A percentile compares a stretch with the other conserved stretches of the same genome.
Conservation (phyloP, 2,113 vertebrate genomes). For the Scomber japonicus region DNA sequence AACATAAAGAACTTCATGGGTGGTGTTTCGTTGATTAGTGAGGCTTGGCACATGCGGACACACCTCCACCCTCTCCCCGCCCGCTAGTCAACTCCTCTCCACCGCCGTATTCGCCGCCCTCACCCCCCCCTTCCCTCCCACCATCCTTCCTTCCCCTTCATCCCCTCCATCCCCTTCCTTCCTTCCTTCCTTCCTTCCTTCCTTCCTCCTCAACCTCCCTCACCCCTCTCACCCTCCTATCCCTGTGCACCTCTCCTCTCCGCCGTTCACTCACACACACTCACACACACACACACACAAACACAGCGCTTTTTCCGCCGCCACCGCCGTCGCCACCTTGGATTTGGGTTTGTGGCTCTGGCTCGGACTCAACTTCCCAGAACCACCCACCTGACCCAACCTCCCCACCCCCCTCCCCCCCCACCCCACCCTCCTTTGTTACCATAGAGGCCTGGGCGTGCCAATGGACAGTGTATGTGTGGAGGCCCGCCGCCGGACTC, state of each 20-base stretch:
- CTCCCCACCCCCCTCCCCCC: slow-evolving; percentile 28
- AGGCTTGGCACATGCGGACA: slow-evolving; percentile 71
- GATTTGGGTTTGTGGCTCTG: slow-evolving; percentile 74
- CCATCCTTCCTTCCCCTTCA: slow-evolving; percentile 24
- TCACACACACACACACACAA: slow-evolving; percentile 12
- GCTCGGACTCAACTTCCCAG: slow-evolving; percentile 75
- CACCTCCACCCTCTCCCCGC: slow-evolving; percentile 47
- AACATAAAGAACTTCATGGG: slow-evolving; percentile 19
- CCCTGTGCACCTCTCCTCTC: slow-evolving; percentile 74
- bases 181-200: neutral
- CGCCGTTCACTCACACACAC: slow-evolving; percentile 74
- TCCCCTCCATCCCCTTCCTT: neutral
- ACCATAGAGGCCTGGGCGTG: slow-evolving; percentile 51
- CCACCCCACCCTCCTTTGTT: slow-evolving; percentile 38
- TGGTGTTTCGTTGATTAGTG: slow-evolving; percentile 44
- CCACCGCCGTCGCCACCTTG: slow-evolving; percentile 77
- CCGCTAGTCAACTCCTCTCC: slow-evolving; percentile 72
- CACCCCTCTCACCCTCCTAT: slow-evolving; percentile 39
- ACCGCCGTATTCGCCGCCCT: slow-evolving; percentile 81
- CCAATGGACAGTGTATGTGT: slow-evolving; percentile 61
- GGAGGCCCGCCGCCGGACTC: slow-evolving; percentile 46
- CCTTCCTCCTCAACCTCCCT: neutral
- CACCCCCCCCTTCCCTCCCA: slow-evolving; percentile 21
- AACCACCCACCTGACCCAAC: slow-evolving; percentile 71
- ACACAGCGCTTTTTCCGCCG: slow-evolving; percentile 74